Conservation (phyloP, 2,113 vertebrate genomes). For the Apistogramma diplotaenia region DNA sequence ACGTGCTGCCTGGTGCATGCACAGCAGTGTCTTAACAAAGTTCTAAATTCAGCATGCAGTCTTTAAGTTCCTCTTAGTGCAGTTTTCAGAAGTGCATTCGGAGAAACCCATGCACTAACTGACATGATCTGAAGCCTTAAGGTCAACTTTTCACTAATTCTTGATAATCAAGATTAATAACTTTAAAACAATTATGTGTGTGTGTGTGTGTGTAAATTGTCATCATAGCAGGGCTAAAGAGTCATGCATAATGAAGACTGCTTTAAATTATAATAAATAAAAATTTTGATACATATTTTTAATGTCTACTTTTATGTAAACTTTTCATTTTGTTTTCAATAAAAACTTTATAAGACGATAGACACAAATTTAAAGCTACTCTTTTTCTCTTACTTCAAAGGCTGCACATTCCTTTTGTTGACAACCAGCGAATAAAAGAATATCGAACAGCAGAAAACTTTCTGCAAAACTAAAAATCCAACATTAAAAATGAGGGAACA, state of each 20-base stretch:
- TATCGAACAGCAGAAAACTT: not conserved
- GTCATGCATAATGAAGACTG: not conserved
- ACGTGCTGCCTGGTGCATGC: not conserved
- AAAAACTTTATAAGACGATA: not conserved
- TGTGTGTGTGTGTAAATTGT: too few species aligned
- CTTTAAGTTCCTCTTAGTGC: slow-evolving; percentile 17
- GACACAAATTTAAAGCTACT: not conserved
- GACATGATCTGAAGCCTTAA: slow-evolving; percentile 23
- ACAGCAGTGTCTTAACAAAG: slow-evolving; percentile 15
- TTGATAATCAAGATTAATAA: slow-evolving; percentile 9
- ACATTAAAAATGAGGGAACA: not conserved
- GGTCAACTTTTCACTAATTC: not conserved
- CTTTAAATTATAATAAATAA: too few species aligned
- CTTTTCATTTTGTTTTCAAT: not conserved
- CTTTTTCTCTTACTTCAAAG: not conserved
- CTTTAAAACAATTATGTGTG: not conserved
- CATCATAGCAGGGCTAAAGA: not conserved
- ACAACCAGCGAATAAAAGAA: not conserved
- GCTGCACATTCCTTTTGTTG: not conserved
- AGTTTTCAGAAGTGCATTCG: slow-evolving; percentile 21
- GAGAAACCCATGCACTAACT: slow-evolving; percentile 7
- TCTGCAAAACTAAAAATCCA: not conserved
- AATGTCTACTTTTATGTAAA: not conserved
- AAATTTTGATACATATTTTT: not conserved
- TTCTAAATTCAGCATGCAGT: not conserved